These are phyloP conservation scores for Cataglyphis cursor DNA, from an alignment of 2,888 invertebrate genomes.

Conservation along the genomic window DNA sequence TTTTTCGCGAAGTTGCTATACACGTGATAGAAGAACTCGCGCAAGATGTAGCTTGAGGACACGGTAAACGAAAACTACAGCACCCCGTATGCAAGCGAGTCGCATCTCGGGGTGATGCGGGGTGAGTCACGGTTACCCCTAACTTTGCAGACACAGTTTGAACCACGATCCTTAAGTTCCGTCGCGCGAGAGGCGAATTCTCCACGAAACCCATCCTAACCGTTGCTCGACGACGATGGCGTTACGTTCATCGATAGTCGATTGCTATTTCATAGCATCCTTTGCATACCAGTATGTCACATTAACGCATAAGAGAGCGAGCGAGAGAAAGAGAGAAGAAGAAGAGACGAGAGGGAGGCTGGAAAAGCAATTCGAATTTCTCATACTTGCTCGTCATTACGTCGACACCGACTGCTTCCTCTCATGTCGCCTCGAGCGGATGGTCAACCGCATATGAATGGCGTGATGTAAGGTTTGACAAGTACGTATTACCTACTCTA, in stretches of 20 bases:
- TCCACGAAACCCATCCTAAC: slow-evolving; percentile 62
- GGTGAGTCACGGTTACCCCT: slow-evolving; percentile 63
- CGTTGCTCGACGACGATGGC: slow-evolving; percentile 55
- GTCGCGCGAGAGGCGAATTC: slow-evolving; percentile 58
- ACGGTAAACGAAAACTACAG: neutral
- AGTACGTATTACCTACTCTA: slow-evolving; percentile 27
- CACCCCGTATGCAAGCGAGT: neutral
- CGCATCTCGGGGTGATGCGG: slow-evolving; percentile 6
- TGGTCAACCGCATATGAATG: slow-evolving; percentile 56
- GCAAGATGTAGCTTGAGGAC: neutral
- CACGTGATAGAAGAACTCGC: neutral
- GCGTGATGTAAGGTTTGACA: slow-evolving; percentile 42
- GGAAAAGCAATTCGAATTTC: slow-evolving; percentile 47
- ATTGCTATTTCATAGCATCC: slow-evolving; percentile 65
- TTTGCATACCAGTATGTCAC: slow-evolving; percentile 31
- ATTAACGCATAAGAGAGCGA: neutral
- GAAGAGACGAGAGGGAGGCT: neutral
- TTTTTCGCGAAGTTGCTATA: slow-evolving; percentile 45
- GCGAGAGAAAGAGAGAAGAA: neutral
- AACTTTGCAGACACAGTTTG: slow-evolving; percentile 79
- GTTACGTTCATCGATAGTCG: slow-evolving; percentile 70
- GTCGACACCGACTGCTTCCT: slow-evolving; percentile 23
- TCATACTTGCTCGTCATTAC: slow-evolving; percentile 37
- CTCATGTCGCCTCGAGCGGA: slow-evolving; percentile 18
- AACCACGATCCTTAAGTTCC: slow-evolving; percentile 79